Conservation (phyloP, 2,797 vertebrate species). For the Natrix natrix region DNA sequence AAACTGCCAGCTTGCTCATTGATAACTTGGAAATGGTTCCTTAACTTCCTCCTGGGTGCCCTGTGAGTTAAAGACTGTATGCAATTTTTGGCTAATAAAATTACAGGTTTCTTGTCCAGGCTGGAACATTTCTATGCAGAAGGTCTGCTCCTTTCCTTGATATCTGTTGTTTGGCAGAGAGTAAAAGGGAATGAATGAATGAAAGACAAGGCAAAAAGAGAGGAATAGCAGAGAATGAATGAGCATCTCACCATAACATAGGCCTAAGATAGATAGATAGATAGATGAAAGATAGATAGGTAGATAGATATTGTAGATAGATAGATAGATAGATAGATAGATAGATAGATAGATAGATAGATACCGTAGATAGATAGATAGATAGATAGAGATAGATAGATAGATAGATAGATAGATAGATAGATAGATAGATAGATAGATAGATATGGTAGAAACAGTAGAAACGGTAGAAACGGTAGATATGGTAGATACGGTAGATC, state of each 20-base stretch:
- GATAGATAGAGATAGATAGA: no score
- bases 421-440: no score
- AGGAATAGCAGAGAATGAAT: neutral
- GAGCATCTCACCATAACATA: neutral
- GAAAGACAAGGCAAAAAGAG: neutral
- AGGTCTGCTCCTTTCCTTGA: neutral
- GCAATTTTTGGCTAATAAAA: neutral
- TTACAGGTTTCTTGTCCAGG: neutral
- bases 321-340: no score
- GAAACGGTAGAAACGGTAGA: no score
- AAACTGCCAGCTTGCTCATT: slow-evolving; percentile 13
- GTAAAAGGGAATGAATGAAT: neutral
- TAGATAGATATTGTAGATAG: no score
- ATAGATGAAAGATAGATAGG: no score
- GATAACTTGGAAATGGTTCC: neutral
- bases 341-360: no score
- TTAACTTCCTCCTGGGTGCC: neutral
- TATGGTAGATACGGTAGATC: no score
- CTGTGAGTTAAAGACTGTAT: neutral
- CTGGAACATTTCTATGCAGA: neutral
- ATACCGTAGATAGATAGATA: no score
- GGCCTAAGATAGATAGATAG: neutral
- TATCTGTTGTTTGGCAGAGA: neutral
- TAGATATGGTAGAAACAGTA: no score
- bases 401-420: no score